phyloP scores from a whole-genome alignment of 2,113 vertebrate genomes.

The Alethe castanea region DNA sequence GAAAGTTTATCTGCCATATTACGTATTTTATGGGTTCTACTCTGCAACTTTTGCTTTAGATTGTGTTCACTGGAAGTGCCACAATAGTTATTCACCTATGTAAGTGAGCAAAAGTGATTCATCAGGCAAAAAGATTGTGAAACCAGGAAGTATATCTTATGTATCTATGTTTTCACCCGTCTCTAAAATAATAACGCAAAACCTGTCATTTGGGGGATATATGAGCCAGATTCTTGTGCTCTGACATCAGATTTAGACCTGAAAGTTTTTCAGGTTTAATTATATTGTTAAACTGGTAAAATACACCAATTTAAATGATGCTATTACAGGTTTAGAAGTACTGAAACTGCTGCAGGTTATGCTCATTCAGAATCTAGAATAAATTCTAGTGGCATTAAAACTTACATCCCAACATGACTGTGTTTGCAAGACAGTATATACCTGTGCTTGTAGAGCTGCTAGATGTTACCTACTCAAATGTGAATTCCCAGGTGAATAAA shows the following conservation, averaged over 20 bases:
- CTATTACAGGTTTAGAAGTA: neutral
- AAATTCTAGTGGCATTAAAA: neutral
- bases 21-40: neutral
- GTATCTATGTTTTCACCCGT: neutral
- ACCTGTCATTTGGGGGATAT: neutral
- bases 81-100: neutral
- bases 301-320: neutral
- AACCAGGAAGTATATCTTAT: neutral
- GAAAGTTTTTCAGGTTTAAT: conserved; percentile 25
- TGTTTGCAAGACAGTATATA: neutral
- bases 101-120: conserved; percentile 14
- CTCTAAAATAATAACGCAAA: conserved; percentile 6
- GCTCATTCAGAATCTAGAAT: neutral
- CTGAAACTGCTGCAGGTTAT: conserved; percentile 16
- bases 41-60: neutral
- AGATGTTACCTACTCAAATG: neutral
- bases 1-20: conserved; percentile 19
- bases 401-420: neutral
- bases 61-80: neutral
- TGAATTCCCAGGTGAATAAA: neutral
- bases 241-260: conserved; percentile 30
- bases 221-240: conserved; percentile 4
- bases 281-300: conserved; percentile 6
- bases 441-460: neutral
- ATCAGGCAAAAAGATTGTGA: neutral